Base-by-base conservation (phyloP, 2,888 invertebrate species). In the Macroteleia sp. region DNA sequence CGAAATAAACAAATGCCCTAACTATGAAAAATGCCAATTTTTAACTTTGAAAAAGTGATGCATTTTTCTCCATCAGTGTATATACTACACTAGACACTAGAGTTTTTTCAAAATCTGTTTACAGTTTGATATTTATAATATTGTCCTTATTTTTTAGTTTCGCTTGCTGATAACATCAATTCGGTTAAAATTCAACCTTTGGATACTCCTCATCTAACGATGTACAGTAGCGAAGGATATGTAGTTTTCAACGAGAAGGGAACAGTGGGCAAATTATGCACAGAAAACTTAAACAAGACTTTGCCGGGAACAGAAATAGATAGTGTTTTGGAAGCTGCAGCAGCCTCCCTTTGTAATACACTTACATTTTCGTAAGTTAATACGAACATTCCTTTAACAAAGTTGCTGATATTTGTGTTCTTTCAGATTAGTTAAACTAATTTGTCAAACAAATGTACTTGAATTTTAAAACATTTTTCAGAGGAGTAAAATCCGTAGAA, bases 181-280 rank as follows among this genome's bases (percentile, higher is more conserved):
- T 93, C 94, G 56, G 92, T 95, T 88, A 93, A 93, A 74, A 93
- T 94, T 57, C 94, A 94, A 79, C 94, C 93, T 42, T 92, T 93
- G 73, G 93, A 95, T 88, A 94, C 95, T 1, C 95, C 96, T 0
- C 94, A 96, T 87, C 94, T 95, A 44, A 92, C 94, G 0, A 93
- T 94, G 69, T 96, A 96, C 85, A 94, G 93, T 84, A 93, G 94
- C 62, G 95, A 95, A 80, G 97, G 97, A n/a, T 96, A 94, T 91
- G 96, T 97, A 2, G 94, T 96, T 77, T 97, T 97, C 92, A 95
- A 96, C 82, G 97, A 97, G 91, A 95, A 96, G 85, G 96, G 97
- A 4, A 93, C 94, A 54, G 93, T 94, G 52, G 96, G 97, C 54
- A 97, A 97, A 92, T 92, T 97, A 32, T 97, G 97, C 88, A 95